Conservation (phyloP, 1,140 invertebrate species). For the Drosophila ambigua region DNA sequence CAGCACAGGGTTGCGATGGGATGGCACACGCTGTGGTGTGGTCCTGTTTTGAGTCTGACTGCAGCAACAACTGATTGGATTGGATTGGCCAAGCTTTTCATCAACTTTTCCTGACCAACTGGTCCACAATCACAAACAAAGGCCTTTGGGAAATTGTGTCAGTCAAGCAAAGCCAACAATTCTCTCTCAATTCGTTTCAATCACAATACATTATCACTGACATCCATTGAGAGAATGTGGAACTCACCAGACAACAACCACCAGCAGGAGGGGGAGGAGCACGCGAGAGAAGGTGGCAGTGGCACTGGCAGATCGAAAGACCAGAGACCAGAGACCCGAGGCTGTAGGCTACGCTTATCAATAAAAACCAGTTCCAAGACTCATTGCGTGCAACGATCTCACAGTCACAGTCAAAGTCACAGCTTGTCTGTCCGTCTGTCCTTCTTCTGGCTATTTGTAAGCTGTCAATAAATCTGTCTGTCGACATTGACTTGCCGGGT, state of each 20-base stretch:
- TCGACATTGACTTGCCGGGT: slow-evolving; percentile 35
- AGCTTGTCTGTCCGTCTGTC: slow-evolving; percentile 3
- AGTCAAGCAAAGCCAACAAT: slow-evolving; percentile 40
- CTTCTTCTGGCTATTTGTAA: slow-evolving; percentile 55
- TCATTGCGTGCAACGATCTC: slow-evolving; percentile 47
- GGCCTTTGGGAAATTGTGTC: slow-evolving; percentile 73
- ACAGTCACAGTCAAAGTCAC: slow-evolving; percentile 6
- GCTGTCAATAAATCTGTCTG: slow-evolving; percentile 62
- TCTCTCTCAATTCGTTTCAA: slow-evolving; percentile 65
- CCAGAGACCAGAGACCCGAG: slow-evolving; percentile 9
- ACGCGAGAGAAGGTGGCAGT: not conserved
- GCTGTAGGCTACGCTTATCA: slow-evolving; percentile 64
- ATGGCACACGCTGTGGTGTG: not conserved
- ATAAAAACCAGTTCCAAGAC: slow-evolving; percentile 68
- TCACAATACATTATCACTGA: slow-evolving; percentile 69
- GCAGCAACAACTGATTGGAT: slow-evolving; percentile 28
- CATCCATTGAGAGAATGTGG: slow-evolving; percentile 70
- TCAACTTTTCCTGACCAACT: slow-evolving; percentile 46
- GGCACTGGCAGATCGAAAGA: not conserved
- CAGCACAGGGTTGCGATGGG: not conserved
- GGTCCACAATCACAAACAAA: slow-evolving; percentile 59
- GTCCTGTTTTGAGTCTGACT: slow-evolving; percentile 9
- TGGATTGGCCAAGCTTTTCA: slow-evolving; percentile 17
- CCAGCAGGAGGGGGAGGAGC: not conserved
- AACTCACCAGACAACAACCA: slow-evolving; percentile 29